Base-by-base conservation (phyloP, 2,113 vertebrate species). In the Telmatochromis sp. region DNA sequence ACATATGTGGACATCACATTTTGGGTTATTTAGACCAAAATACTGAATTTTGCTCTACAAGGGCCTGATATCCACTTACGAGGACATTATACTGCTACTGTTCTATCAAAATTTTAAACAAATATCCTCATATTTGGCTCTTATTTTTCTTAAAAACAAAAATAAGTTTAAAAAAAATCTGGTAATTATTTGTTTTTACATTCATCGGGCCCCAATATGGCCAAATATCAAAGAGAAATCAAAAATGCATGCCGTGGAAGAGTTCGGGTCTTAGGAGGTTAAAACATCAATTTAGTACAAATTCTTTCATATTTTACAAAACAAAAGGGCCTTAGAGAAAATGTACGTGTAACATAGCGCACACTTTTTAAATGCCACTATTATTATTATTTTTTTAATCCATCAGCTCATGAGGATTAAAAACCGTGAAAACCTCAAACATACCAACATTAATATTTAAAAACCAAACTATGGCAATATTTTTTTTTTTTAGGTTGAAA, bases 361-460 rank as follows among this genome's bases (percentile, higher is more conserved):
- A 31, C 15, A 49, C 70, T 78, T 31, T 28, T 78, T 49, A 49
- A 78, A 78, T 49, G 42, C 70, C 70, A 78, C 70, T 78, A 28
- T 12, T 47, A 28, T 75, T 33, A 4, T 63, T 47, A 1, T 7
- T 9, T 5, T 60, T 65, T 65, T n/a, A 37, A 78, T 78, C 26
- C 70, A 78, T 2, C 45, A 78, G 42, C 26, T 49, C 45, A 73
- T 14, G 17, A 89, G 21, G 60, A 73, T 84, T 81, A 4, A 81
- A 81, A 63, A 80, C 31, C 28, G n/a, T 45, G 15, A 49, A 58
- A 28, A 31, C 15, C 15, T 78, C 42, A 49, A 49, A 49, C 23
- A 49, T 75, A 49, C 42, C 15, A 75, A 75, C 42, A 75, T 78
- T 78, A 49, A 78, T 49, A 78, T 49, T 78, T 28, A 78, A 49